These are phyloP conservation scores for Ceratina calcarata DNA, from an alignment of 1,140 invertebrate genomes.

Conservation along the genomic window DNA sequence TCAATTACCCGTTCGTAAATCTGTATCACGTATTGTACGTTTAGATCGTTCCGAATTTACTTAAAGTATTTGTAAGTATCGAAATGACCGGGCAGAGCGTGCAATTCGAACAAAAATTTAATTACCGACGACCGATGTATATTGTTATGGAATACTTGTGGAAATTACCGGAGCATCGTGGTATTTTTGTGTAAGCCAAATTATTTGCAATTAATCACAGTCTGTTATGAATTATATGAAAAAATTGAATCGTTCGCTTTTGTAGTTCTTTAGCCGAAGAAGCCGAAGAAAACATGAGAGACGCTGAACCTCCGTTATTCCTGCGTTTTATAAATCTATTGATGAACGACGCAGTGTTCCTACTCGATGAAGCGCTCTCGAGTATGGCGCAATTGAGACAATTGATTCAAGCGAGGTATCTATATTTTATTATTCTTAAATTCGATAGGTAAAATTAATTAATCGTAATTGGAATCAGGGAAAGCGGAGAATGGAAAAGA, in stretches of 20 bases:
- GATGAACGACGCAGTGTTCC: conserved; percentile 97
- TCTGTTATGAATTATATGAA: no score
- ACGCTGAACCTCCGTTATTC: conserved; percentile 93
- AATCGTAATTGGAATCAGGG: conserved; percentile 75
- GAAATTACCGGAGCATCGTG: conserved; percentile 88
- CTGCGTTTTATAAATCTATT: conserved; percentile 96
- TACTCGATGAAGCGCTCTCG: conserved; percentile 93
- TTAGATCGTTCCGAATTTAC: conserved; percentile 87
- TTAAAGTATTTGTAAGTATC: conserved; percentile 97
- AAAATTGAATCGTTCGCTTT: background rate
- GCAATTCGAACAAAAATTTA: conserved; percentile 98
- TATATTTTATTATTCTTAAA: background rate
- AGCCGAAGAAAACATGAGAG: conserved; percentile 94
- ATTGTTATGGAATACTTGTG: conserved; percentile 95
- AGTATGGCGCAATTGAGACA: conserved; percentile 92
- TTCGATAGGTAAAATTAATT: no score
- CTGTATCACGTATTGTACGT: background rate
- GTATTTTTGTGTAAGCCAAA: conserved; percentile 89
- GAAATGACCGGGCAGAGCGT: conserved; percentile 98
- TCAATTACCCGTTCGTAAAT: no score
- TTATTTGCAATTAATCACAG: conserved; percentile 31
- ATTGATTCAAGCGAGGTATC: conserved; percentile 86
- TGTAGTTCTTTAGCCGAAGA: conserved; percentile 84
- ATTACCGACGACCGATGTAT: conserved; percentile 97
- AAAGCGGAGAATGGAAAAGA: conserved; percentile 88